phyloP scores from a whole-genome alignment of 1,140 invertebrate species.

The Schlechtendalia chinensis region DNA sequence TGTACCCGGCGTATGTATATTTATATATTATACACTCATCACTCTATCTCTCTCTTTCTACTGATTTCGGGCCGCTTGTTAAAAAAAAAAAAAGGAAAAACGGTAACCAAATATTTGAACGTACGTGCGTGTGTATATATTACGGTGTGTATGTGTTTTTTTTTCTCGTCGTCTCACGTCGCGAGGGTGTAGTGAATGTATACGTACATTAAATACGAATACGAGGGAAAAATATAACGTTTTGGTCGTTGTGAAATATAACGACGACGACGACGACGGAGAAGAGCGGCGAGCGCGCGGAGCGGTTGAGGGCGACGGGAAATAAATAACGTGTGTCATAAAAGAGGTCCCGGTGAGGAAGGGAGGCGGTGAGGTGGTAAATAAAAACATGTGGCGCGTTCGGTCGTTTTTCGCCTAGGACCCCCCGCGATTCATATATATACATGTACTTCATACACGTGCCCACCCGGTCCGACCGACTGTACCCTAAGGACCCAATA shows the following conservation, averaged over 20 bases:
- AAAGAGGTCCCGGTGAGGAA: constrained; percentile 35
- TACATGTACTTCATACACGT: background rate
- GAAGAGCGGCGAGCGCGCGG: constrained; percentile 50
- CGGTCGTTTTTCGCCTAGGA: constrained; percentile 31
- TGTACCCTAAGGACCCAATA: constrained; percentile 45
- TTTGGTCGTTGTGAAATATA: constrained; percentile 52
- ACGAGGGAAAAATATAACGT: constrained; percentile 24
- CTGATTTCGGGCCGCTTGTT: constrained; percentile 24
- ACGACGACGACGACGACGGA: constrained; percentile 20
- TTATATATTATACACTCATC: background rate
- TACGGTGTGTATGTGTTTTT: background rate
- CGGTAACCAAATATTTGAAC: constrained; percentile 29
- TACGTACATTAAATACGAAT: no score
- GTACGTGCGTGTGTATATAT: no score
- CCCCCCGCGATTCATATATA: constrained; percentile 20
- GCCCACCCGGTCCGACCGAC: background rate
- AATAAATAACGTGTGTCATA: constrained; percentile 50
- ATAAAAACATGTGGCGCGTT: constrained; percentile 46
- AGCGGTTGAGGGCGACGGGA: no score
- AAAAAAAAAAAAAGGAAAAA: constrained; percentile 27
- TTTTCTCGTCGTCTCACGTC: background rate
- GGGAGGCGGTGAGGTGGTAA: constrained; percentile 50
- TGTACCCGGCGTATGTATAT: background rate
- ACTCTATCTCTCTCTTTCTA: background rate
- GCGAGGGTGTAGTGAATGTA: background rate